Conservation (phyloP, 1,140 invertebrate species). For the Temnothorax curvispinosus region DNA sequence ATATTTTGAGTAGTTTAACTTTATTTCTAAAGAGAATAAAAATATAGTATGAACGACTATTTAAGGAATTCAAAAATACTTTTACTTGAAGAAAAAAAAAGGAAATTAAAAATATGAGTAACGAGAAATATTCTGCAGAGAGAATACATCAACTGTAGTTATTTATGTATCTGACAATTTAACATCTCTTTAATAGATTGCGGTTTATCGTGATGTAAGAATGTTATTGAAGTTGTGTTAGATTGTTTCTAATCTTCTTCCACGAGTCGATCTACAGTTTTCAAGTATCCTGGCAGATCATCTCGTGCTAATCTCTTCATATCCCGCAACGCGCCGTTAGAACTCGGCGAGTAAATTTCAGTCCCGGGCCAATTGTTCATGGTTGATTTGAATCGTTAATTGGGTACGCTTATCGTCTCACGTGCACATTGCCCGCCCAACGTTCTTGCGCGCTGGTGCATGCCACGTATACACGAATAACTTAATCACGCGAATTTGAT, state of each 20-base stretch:
- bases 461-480: constrained; percentile 42
- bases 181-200: not conserved
- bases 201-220: not conserved
- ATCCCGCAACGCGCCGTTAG: not conserved
- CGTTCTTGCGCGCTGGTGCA: not conserved
- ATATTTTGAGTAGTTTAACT: not conserved
- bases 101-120: not conserved
- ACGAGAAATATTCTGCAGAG: not conserved
- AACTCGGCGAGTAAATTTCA: constrained; percentile 41
- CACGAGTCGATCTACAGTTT: not conserved
- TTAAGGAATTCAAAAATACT: not conserved
- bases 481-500: constrained; percentile 59
- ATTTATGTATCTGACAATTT: not conserved
- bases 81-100: not conserved
- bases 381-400: constrained; percentile 73
- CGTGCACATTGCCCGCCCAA: constrained; percentile 37
- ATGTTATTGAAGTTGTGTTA: not conserved
- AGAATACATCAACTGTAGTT: not conserved
- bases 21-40: not conserved
- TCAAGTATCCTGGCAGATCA: constrained; percentile 14
- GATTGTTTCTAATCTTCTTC: not conserved
- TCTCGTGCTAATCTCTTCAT: constrained; percentile 32
- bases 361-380: constrained; percentile 61
- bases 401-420: constrained; percentile 70
- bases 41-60: not conserved